Conservation (phyloP, 2,888 invertebrate genomes). For the Sesia apiformis region DNA sequence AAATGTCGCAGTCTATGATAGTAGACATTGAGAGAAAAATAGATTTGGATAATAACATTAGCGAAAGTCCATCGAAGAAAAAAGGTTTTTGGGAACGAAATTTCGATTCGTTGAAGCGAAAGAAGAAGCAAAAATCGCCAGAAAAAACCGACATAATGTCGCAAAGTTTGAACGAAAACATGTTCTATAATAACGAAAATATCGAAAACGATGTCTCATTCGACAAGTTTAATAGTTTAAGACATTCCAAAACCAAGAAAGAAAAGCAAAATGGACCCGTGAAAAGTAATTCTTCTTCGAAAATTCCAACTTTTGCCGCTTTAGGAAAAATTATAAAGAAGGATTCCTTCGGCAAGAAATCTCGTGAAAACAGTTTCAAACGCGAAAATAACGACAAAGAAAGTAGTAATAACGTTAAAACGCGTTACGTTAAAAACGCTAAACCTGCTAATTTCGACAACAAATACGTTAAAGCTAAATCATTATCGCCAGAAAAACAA, state of each 20-base stretch:
- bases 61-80: constrained; percentile 61
- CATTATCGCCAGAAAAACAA: constrained; percentile 53
- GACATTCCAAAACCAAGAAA: constrained; percentile 59
- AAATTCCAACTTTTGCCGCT: constrained; percentile 66
- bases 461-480: constrained; percentile 61
- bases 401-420: constrained; percentile 28
- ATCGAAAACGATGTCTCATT: constrained; percentile 54
- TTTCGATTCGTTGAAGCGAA: constrained; percentile 66
- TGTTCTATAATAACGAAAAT: constrained; percentile 61
- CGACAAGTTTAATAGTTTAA: constrained; percentile 62
- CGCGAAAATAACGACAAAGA: constrained; percentile 25
- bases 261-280: constrained; percentile 40
- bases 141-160: constrained; percentile 68
- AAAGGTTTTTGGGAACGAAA: constrained; percentile 73
- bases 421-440: constrained; percentile 53
- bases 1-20: constrained; percentile 71
- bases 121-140: constrained; percentile 49
- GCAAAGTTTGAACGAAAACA: constrained; percentile 70
- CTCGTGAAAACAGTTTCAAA: constrained; percentile 35
- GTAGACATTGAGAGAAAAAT: constrained; percentile 60
- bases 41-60: constrained; percentile 32
- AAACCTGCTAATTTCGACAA: constrained; percentile 48
- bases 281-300: constrained; percentile 61
- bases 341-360: constrained; percentile 55
- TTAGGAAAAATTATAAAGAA: constrained; percentile 67